Conservation (phyloP, 1,140 invertebrate species). For the Drosophila funebris region DNA sequence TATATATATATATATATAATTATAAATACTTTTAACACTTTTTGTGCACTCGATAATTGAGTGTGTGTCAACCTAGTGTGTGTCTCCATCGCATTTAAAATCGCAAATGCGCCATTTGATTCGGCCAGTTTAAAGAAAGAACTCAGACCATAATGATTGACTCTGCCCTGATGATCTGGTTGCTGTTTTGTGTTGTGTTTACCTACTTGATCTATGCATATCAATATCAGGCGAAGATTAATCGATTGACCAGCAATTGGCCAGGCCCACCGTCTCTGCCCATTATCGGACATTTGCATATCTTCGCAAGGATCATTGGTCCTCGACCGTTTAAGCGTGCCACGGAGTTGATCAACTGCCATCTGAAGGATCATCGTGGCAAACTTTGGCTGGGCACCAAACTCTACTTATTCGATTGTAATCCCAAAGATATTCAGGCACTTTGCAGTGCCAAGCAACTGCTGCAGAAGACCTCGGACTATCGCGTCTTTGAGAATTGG, state of each 20-base stretch:
- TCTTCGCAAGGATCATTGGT: slow-evolving; percentile 48
- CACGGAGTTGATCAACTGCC: slow-evolving; percentile 27
- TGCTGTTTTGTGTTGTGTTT: slow-evolving; percentile 16
- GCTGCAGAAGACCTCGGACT: slow-evolving; percentile 85
- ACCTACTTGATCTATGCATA: slow-evolving; percentile 33
- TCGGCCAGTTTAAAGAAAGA: slow-evolving; percentile 39
- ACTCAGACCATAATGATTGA: slow-evolving; percentile 34
- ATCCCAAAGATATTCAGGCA: slow-evolving; percentile 69
- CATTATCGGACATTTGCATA: slow-evolving; percentile 59
- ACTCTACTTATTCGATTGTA: slow-evolving; percentile 64
- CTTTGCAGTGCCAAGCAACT: slow-evolving; percentile 56
- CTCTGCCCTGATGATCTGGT: slow-evolving; percentile 16
- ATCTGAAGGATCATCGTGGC: slow-evolving; percentile 59
- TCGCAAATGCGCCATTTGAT: slow-evolving; percentile 14
- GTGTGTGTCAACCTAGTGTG: background rate
- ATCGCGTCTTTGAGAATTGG: slow-evolving; percentile 87
- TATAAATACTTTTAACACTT: background rate
- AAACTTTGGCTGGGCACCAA: slow-evolving; percentile 66
- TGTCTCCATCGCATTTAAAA: slow-evolving; percentile 42
- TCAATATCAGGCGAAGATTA: slow-evolving; percentile 42
- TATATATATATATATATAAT: background rate
- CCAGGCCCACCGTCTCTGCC: slow-evolving; percentile 53
- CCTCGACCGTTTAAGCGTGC: slow-evolving; percentile 43
- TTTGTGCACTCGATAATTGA: slow-evolving; percentile 4
- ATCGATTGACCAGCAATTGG: slow-evolving; percentile 60